A percentile compares a stretch with the other conserved stretches of the same genome.
Conservation (phyloP, 2,113 vertebrate genomes). For the Mus spicilegus region DNA sequence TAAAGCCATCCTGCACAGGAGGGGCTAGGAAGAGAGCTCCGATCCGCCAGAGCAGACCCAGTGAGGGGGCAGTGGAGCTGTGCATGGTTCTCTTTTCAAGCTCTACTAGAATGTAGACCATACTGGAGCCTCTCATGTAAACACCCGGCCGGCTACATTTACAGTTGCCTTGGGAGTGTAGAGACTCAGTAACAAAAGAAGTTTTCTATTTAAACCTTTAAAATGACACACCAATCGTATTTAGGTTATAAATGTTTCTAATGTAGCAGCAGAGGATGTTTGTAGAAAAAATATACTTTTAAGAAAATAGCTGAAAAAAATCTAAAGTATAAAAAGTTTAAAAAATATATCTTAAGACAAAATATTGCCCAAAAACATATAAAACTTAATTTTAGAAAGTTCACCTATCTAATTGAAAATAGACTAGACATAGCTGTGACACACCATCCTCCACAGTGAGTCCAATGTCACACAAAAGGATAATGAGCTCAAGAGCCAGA, state of each 20-base stretch:
- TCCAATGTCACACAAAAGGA: background rate
- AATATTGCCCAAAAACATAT: constrained; percentile 64
- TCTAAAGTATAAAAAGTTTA: constrained; percentile 84
- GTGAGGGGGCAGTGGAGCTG: constrained; percentile 44
- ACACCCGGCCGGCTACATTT: constrained; percentile 34
- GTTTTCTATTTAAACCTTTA: constrained; percentile 60
- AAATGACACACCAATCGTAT: constrained; percentile 60
- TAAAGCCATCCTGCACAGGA: constrained; percentile 72
- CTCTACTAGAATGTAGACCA: constrained; percentile 65
- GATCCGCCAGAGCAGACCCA: background rate
- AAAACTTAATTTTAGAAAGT: constrained; percentile 63
- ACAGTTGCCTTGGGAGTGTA: constrained; percentile 71
- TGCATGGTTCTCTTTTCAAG: constrained; percentile 60
- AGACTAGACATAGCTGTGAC: background rate
- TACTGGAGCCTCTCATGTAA: background rate
- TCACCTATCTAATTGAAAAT: background rate
- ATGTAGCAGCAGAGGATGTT: constrained; percentile 79
- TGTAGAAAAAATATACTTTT: constrained; percentile 88
- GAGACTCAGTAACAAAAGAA: background rate
- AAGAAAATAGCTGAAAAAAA: constrained; percentile 87
- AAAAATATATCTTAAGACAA: constrained; percentile 76
- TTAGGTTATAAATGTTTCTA: constrained; percentile 78
- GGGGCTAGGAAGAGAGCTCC: constrained; percentile 64
- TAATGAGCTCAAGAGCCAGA: no score
- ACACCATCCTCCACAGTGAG: fast-evolving